Base-by-base conservation (phyloP, 2,888 invertebrate genomes). In the Oligia latruncula region DNA sequence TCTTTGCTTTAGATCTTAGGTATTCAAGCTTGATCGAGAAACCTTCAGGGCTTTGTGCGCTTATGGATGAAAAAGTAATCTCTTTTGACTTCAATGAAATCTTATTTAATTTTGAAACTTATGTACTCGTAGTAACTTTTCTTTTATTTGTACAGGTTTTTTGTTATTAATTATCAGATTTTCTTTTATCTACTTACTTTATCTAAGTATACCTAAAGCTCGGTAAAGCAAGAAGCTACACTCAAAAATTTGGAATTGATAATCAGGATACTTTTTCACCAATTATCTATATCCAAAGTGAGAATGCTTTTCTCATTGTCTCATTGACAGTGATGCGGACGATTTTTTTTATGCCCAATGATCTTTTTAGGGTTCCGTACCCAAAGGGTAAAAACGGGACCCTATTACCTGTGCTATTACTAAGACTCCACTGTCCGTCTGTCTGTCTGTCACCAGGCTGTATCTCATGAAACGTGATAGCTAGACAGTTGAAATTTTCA, bases 41-140 rank as follows among this genome's bases (percentile, higher is more conserved):
- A 46, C 76, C 77, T 84, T 80, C 75, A 71, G 17, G 67, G 66
- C 70, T 73, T 80, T 77, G 71, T 73, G 35, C 49, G 65, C 64
- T 86, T 86, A 71, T 72, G 68, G 60, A 81, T 77, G 72, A 88
- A 83, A 80, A 81, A 77, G 23, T 88, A 81, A 81, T 83, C 71
- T 80, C 43, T 65, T 71, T 71, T 85, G 62, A 80, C 73, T 65
- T 80, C 55, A 65, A 73, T 60, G 46, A 71, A 80, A 85, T 74
- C 60, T 74, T 66, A 70, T 85, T 80, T 66, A 46, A 71, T 71
- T 73, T 29, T 4, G 9, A 65, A 81, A 73, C 52, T 80, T 74
- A 46, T 68, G 40, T 60, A 35, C 55, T 46, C 46, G 46, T 46
- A 46, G 46, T 29, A 70, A 75, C 58, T 80, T 68, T 65, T 13